Conservation (phyloP, 2,888 invertebrate genomes). For the Phasia obesa region DNA sequence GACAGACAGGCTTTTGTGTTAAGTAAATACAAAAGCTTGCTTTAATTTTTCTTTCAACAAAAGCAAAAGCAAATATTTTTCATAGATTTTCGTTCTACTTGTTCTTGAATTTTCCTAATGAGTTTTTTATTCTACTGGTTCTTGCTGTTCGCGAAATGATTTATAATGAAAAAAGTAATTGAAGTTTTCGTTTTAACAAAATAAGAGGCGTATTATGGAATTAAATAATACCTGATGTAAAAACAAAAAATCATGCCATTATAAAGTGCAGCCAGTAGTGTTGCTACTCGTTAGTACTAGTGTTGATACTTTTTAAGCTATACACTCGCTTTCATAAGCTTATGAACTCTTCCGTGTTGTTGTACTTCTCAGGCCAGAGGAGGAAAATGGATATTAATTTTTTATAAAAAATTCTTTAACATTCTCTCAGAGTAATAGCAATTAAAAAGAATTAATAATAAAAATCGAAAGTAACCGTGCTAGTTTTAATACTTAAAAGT, state of each 20-base stretch:
- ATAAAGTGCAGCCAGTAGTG: slow-evolving; percentile 37
- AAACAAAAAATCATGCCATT: slow-evolving; percentile 62
- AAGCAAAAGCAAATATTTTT: slow-evolving; percentile 33
- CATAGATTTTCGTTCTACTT: slow-evolving; percentile 24
- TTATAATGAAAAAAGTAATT: slow-evolving; percentile 68
- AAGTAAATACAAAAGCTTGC: slow-evolving; percentile 42
- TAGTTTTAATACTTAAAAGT: too few relatives aligned
- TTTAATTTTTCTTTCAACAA: slow-evolving; percentile 38
- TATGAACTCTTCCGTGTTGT: background rate
- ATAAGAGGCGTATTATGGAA: slow-evolving; percentile 42
- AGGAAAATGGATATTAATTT: background rate
- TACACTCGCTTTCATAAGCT: background rate
- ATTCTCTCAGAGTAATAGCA: background rate
- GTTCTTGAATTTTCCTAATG: slow-evolving; percentile 58
- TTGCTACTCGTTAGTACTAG: slow-evolving; percentile 52
- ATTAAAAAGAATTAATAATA: background rate
- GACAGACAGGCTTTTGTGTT: slow-evolving; percentile 10
- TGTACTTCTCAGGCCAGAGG: background rate
- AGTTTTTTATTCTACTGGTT: slow-evolving; percentile 59
- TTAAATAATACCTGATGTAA: slow-evolving; percentile 65
- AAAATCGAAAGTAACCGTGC: too few relatives aligned
- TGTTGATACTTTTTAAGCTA: slow-evolving; percentile 34
- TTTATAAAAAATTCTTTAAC: background rate
- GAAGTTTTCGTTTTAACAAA: slow-evolving; percentile 49
- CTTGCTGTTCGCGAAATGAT: slow-evolving; percentile 44